Base-by-base conservation (phyloP, 2,888 invertebrate species). In the Heliconius cydno region DNA sequence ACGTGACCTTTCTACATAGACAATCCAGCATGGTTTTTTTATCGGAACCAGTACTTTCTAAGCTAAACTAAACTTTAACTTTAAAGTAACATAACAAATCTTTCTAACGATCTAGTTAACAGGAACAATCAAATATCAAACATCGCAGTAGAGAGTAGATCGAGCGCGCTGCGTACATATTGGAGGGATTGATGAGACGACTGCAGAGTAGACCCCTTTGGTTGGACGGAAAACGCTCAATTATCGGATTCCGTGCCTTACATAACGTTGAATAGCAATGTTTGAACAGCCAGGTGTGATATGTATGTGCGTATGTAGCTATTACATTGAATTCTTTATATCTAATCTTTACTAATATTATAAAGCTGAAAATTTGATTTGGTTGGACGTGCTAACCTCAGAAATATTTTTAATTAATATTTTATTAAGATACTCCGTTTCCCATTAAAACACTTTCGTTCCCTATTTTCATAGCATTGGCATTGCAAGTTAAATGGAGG, bases 201-300 rank as follows among this genome's bases (percentile, higher is more conserved):
- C 63, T 63, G 52, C 72, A 30, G 57, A 19, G 34, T 63, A 60
- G 12, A 65, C 74, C 74, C 28, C 65, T 75, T 65, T 75, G 41
- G 38, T 65, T 75, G 19, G 30, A 75, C 41, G 13, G 38, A 74
- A 74, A 74, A 73, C n/a, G 73, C n/a, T 34, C 73, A 60, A 73
- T 73, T 73, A 73, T 73, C 15, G 73, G 60, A 34, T 60, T 73
- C 38, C 34, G 60, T 73, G 73, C 30, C 19, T 52, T 19, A 52
- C 34, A 38, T 73, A 60, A n/a, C 60, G 57, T 73, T 60, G 57
- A 60, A 73, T 38, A 60, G 15, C 71, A 28, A 41, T 4, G 13
- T 15, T 46, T 9, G 71, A 46, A 52, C 46, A 41, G 2, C 10
- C 41, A 25, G 25, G 28, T 65, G 28, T 65, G 25, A 65, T 65